A percentile compares a stretch with the other conserved stretches of the same genome.
phyloP scores from a whole-genome alignment of 1,140 invertebrate genomes.

The Drosophila sulfurigaster region DNA sequence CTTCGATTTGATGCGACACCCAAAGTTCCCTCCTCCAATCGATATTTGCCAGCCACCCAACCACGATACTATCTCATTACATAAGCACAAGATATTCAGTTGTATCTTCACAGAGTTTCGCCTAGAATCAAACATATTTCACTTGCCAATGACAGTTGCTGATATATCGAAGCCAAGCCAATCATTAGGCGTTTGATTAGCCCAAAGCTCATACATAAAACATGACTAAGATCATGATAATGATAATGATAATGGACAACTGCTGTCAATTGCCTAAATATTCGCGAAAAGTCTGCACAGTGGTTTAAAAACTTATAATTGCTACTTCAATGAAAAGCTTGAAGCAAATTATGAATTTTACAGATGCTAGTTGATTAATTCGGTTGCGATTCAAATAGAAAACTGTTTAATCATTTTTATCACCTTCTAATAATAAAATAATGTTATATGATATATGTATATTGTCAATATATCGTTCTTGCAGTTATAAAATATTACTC shows the following conservation, averaged over 20 bases:
- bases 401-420: no score
- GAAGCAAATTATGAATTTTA: no score
- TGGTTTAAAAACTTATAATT: not conserved
- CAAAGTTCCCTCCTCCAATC: not conserved
- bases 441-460: no score
- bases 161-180: constrained; percentile 41
- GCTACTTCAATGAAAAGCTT: no score
- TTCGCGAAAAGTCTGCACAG: not conserved
- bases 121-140: constrained; percentile 57
- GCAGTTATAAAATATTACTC: no score
- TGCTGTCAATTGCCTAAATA: constrained; percentile 14
- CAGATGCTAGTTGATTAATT: no score
- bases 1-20: constrained; percentile 33
- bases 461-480: no score
- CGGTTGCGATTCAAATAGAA: no score
- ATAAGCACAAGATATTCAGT: not conserved
- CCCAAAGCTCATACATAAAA: constrained; percentile 70
- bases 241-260: constrained; percentile 33
- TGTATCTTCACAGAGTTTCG: not conserved
- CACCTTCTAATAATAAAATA: no score
- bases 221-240: constrained; percentile 47
- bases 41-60: not conserved
- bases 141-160: constrained; percentile 45
- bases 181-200: constrained; percentile 67
- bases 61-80: constrained; percentile 16